Percentiles rank a stretch among this genome's conserved stretches.
phyloP scores from a whole-genome alignment of 23 tunicate genomes.

The Ciona savignyi region DNA sequence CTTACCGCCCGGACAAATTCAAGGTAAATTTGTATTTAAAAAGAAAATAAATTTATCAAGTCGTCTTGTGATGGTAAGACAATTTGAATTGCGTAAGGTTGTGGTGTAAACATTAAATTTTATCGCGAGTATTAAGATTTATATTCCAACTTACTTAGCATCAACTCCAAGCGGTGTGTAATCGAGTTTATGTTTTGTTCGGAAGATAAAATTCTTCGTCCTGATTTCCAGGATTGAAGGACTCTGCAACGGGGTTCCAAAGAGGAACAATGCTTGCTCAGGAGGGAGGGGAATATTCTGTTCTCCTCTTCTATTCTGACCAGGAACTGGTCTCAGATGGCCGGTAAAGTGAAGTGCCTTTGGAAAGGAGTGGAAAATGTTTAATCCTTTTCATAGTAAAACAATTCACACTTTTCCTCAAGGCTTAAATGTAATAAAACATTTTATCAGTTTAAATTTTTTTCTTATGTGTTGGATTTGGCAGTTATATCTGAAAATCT shows the following conservation, averaged over 20 bases:
- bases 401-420: no score
- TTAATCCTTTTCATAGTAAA: no score
- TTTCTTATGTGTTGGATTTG: no score
- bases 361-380: no score
- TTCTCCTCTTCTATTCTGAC: conserved; percentile 59
- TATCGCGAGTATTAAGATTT: no score
- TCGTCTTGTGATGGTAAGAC: no score
- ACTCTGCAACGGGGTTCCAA: conserved; percentile 73
- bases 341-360: conserved; percentile 95
- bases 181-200: conserved; percentile 85
- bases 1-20: conserved; percentile 75
- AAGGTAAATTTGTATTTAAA: conserved; percentile 67
- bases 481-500: no score
- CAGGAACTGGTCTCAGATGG: conserved; percentile 66
- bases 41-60: no score
- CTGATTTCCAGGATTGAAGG: conserved; percentile 87
- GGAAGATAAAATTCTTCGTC: conserved; percentile 87
- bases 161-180: conserved; percentile 90
- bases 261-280: conserved; percentile 54
- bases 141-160: conserved; percentile 81
- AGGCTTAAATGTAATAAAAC: no score
- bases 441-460: no score
- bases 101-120: no score
- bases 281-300: conserved; percentile 49
- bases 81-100: background rate